A percentile compares a stretch with the other conserved stretches of the same genome.
Conservation (phyloP, 2,888 invertebrate species). For the Ormyrus nitidulus region DNA sequence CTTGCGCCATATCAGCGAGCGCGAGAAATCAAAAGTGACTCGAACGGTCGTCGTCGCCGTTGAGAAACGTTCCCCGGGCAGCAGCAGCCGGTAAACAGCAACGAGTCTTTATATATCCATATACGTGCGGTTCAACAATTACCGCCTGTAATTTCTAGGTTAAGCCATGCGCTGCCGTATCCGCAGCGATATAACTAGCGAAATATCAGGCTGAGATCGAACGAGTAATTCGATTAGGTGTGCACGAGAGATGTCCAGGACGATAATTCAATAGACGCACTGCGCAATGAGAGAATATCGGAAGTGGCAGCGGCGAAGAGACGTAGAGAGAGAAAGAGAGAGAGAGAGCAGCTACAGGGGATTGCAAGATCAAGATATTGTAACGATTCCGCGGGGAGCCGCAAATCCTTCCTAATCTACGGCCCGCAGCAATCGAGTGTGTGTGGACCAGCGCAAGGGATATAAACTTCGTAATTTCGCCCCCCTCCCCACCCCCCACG, state of each 20-base stretch:
- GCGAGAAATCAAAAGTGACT: slow-evolving; percentile 52
- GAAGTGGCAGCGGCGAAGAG: slow-evolving; percentile 11
- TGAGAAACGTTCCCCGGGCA: background rate
- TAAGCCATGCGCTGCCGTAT: background rate
- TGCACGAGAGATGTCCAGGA: background rate
- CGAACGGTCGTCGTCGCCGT: background rate
- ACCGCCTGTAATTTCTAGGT: too few relatives aligned
- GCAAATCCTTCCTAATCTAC: slow-evolving; percentile 25
- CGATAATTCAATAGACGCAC: slow-evolving; percentile 11
- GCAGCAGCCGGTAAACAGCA: too few relatives aligned
- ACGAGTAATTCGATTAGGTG: slow-evolving; percentile 14
- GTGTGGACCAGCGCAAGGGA: background rate
- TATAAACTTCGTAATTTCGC: slow-evolving; percentile 20
- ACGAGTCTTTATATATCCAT: too few relatives aligned
- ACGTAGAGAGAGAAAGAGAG: slow-evolving; percentile 7
- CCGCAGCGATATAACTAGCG: background rate
- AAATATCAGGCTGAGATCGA: background rate
- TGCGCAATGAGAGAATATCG: slow-evolving; percentile 2
- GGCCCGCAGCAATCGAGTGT: background rate
- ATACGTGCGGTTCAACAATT: too few relatives aligned
- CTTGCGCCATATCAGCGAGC: slow-evolving; percentile 64
- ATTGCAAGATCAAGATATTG: slow-evolving; percentile 40
- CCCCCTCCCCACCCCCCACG: background rate
- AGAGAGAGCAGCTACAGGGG: background rate
- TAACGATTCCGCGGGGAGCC: slow-evolving; percentile 25